These are phyloP conservation scores for Polypedilum vanderplanki DNA, from an alignment of 1,140 invertebrate genomes.

Conservation along the genomic window DNA sequence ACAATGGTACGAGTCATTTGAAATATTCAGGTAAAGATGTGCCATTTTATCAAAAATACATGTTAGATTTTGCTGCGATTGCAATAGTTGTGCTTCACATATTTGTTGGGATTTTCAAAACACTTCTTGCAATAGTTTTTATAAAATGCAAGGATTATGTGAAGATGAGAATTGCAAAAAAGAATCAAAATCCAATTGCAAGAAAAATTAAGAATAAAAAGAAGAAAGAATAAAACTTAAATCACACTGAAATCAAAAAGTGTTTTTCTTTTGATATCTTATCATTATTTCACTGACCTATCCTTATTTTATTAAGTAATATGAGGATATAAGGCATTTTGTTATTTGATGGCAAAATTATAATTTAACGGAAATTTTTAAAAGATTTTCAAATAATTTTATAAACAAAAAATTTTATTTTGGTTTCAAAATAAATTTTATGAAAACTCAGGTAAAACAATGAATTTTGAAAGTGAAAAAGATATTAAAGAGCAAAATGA, in stretches of 20 bases:
- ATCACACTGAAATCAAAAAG: too few species aligned
- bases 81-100: background rate
- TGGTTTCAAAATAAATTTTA: too few species aligned
- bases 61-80: background rate
- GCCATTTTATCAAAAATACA: background rate
- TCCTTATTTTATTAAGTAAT: background rate
- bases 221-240: background rate
- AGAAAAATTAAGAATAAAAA: background rate
- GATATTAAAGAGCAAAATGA: too few species aligned
- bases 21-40: background rate
- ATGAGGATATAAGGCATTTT: too few species aligned
- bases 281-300: background rate
- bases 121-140: background rate
- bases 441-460: too few species aligned
- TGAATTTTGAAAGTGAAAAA: too few species aligned
- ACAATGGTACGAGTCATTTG: constrained; percentile 42
- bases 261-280: too few species aligned
- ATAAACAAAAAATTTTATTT: too few species aligned
- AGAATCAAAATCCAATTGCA: background rate
- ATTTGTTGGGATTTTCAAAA: background rate
- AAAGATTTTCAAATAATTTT: too few species aligned
- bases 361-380: too few species aligned
- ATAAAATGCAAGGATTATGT: background rate
- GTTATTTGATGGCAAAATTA: too few species aligned
- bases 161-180: background rate